Base-by-base conservation (phyloP, 2,888 invertebrate species). In the Drosophila mimica region DNA sequence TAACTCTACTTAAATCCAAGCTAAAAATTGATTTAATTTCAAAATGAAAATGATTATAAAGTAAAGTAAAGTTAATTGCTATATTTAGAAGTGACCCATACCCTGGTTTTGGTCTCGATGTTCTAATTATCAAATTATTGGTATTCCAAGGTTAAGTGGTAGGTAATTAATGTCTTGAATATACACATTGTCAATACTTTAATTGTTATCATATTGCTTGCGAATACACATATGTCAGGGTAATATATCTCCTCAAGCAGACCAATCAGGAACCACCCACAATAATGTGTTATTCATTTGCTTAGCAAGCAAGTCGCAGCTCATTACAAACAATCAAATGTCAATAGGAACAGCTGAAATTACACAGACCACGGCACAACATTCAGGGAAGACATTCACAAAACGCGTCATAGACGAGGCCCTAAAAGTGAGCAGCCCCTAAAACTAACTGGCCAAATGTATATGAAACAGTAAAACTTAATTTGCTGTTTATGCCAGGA, bases 381-480 rank as follows among this genome's bases (percentile, higher is more conserved):
- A 25, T 25, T 25, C 25, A 25, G 25, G 48, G 60, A 59, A 53
- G n/a, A 17, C 68, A 51, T 70, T 30, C 62, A 38, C 20, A 43
- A n/a, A 52, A 25, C 49, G 51, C 36, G 70, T 57, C 36, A 49
- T 25, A 34, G 25, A 15, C 43, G 11, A 56, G 49, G 25, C 56
- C 61, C 64, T 67, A 65, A 66, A 73, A 80, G 51, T 48, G 69
- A 57, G 66, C 49, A 40, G 63, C 49, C 54, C 51, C 52, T 36
- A n/a, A 67, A 67, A 84, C 60, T 66, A 66, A 38, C 70, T 57
- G 53, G 57, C 49, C 71, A 70, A 76, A 88, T 61, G 70, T 74
- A 88, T 81, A 79, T 87, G 75, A 74, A 78, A 75, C 74, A 86
- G 78, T 86, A 88, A 88, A 86, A 86, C 85, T 86, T 88, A 88